Evolutionary conservation across 2,888 invertebrate genomes (phyloP).

Genomic region (Lymantria dispar): DNA sequence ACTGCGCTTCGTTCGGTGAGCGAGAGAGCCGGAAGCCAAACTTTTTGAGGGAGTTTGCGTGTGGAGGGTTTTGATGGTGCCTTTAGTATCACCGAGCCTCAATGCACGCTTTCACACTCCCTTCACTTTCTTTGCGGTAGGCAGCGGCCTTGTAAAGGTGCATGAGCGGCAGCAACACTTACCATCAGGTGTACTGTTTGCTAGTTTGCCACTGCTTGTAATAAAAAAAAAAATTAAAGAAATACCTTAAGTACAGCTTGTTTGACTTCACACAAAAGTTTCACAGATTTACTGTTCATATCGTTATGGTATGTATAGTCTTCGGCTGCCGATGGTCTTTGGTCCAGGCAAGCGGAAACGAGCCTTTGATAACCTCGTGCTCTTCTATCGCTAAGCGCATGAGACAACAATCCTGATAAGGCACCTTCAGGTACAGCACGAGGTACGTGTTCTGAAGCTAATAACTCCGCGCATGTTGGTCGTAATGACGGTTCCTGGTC

Average conservation of each 20-base stretch:
- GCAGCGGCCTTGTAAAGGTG: too few species aligned
- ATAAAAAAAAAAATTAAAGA: not conserved
- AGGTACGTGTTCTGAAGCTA: conserved; percentile 92
- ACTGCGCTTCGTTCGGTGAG: too few species aligned
- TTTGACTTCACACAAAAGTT: conserved; percentile 42
- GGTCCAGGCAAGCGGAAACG: conserved; percentile 61
- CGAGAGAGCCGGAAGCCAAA: too few species aligned
- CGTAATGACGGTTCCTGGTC: conserved; percentile 92
- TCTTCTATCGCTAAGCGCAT: conserved; percentile 89
- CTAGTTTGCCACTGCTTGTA: too few species aligned
- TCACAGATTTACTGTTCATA: conserved; percentile 40
- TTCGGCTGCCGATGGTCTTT: conserved; percentile 84
- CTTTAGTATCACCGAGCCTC: too few species aligned
- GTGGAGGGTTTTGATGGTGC: too few species aligned
- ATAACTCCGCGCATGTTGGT: conserved; percentile 92
- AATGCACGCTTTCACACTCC: too few species aligned
- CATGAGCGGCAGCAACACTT: too few species aligned
- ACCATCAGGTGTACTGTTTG: too few species aligned
- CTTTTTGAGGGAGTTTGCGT: too few species aligned
- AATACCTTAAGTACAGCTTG: conserved; percentile 55
- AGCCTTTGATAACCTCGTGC: conserved; percentile 56
- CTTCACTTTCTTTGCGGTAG: too few species aligned
- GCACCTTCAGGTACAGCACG: conserved; percentile 94
- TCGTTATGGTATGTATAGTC: conserved; percentile 90
- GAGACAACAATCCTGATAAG: conserved; percentile 90